Evolutionary conservation across 2,113 vertebrate genomes (phyloP).

Genomic region (Paramisgurnus dabryanus): DNA sequence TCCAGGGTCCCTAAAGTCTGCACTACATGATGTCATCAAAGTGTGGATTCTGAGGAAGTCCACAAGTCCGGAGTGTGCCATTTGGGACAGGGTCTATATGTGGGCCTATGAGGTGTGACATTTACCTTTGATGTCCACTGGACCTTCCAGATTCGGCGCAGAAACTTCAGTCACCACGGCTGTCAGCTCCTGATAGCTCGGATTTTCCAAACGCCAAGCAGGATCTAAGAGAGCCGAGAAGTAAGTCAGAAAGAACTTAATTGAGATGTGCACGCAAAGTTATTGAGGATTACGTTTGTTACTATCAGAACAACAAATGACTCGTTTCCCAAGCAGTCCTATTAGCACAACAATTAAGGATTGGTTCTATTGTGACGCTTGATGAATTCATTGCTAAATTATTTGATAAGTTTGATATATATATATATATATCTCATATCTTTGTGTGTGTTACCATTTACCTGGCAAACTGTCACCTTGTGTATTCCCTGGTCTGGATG

Average conservation of each 20-base stretch:
- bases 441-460: slow-evolving; percentile 32
- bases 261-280: background rate
- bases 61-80: too few relatives aligned
- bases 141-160: slow-evolving; percentile 72
- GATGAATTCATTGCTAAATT: background rate
- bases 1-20: too few relatives aligned
- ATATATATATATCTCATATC: background rate
- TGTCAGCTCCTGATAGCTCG: slow-evolving; percentile 86
- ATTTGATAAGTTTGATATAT: background rate
- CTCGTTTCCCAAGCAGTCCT: background rate
- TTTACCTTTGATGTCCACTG: slow-evolving; percentile 61
- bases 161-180: slow-evolving; percentile 85
- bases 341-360: background rate
- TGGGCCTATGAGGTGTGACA: background rate
- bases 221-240: slow-evolving; percentile 59
- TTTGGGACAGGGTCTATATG: background rate
- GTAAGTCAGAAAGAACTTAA: background rate
- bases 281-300: slow-evolving; percentile 12
- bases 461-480: slow-evolving; percentile 71
- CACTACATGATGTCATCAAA: too few relatives aligned
- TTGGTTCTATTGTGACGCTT: background rate
- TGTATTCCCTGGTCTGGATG: slow-evolving; percentile 60
- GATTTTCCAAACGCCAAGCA: slow-evolving; percentile 70
- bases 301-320: background rate
- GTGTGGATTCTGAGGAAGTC: too few relatives aligned